phyloP scores from a whole-genome alignment of 2,113 vertebrate species.

The Speoplatyrhinus poulsoni region DNA sequence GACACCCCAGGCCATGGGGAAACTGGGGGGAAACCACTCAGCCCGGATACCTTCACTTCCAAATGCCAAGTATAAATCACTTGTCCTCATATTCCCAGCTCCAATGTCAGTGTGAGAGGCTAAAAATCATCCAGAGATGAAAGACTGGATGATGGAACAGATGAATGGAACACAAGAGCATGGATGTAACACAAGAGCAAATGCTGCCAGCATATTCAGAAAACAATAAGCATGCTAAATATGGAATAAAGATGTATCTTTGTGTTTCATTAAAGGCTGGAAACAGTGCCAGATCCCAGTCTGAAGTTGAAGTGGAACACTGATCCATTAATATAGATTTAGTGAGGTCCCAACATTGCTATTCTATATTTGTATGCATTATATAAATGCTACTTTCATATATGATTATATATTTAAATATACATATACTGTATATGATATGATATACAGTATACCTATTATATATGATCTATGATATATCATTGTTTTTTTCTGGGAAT shows the following conservation, averaged over 20 bases:
- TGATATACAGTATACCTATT: too few species aligned
- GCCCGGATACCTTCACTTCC: slow-evolving; percentile 17
- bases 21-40: slow-evolving; percentile 15
- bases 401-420: too few species aligned
- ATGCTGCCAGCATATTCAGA: slow-evolving; percentile 23
- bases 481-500: too few species aligned
- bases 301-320: too few species aligned
- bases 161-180: slow-evolving; percentile 8
- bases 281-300: neutral
- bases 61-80: slow-evolving; percentile 51
- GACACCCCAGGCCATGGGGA: slow-evolving; percentile 38
- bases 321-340: too few species aligned
- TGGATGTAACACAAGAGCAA: slow-evolving; percentile 5
- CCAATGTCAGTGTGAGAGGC: slow-evolving; percentile 22
- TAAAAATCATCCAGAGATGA: slow-evolving; percentile 23
- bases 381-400: too few species aligned
- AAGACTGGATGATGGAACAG: slow-evolving; percentile 20
- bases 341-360: too few species aligned
- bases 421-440: too few species aligned
- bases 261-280: neutral
- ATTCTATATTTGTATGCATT: too few species aligned
- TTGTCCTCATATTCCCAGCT: slow-evolving; percentile 19
- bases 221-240: slow-evolving; percentile 8
- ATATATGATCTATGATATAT: too few species aligned
- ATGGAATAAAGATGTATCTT: neutral